Evolutionary conservation across 2,113 vertebrate species (phyloP).

Genomic region (Peromyscus polionotus): DNA sequence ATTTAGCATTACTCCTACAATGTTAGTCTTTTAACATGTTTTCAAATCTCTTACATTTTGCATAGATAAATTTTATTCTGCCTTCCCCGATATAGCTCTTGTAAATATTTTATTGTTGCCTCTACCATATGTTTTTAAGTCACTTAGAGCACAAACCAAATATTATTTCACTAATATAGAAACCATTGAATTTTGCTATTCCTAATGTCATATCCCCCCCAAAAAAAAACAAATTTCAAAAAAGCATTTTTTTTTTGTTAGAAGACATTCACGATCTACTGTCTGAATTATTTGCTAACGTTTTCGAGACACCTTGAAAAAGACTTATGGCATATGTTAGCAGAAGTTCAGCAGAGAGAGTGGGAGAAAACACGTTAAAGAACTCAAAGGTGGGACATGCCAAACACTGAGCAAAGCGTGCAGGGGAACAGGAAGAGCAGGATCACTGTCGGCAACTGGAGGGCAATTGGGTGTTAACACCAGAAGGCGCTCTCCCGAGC

Average conservation of each 20-base stretch:
- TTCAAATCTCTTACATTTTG: conserved; percentile 25
- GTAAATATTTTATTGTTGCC: conserved; percentile 14
- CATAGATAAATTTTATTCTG: conserved; percentile 38
- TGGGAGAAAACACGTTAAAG: neutral
- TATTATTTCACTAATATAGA: conserved; percentile 42
- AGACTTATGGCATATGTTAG: neutral
- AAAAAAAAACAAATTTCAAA: conserved; percentile 1
- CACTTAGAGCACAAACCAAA: conserved; percentile 27
- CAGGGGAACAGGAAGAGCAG: neutral
- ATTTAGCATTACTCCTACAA: neutral
- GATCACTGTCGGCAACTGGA: neutral
- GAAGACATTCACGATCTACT: neutral
- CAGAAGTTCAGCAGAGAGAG: neutral
- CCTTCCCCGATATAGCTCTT: neutral
- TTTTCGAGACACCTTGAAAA: conserved; percentile 56
- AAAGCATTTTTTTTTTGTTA: neutral
- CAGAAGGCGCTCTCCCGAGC: fast-evolving
- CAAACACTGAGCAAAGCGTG: neutral
- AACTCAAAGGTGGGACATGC: neutral
- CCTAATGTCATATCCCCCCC: neutral
- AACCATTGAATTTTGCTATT: conserved; percentile 12
- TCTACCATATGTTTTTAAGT: conserved; percentile 66
- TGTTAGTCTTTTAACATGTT: neutral
- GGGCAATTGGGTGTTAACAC: neutral
- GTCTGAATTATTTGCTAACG: conserved; percentile 37